Evolutionary conservation across 2,113 vertebrate genomes (phyloP), one percentile per base, ranked within the genome.

Genomic region (Cyphomyrus discorhynchus): DNA sequence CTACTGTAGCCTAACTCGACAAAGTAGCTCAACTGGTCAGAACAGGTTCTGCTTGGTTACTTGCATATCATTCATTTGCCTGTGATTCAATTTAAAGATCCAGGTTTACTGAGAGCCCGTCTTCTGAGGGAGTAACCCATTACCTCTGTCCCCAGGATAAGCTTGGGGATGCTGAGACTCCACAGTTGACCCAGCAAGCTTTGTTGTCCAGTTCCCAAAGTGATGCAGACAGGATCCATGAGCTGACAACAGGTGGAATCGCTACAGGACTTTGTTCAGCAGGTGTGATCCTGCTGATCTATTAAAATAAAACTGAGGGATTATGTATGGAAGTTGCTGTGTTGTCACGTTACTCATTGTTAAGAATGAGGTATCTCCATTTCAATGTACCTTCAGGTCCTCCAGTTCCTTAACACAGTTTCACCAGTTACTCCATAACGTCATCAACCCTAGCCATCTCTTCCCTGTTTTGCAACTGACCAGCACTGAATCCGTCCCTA

Each of bases 161-260:
- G 91, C 77, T 89, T 46, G 45, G 56, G 10, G 19, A 87, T 8
- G 49, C 47, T 1, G 31, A 39, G 50, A 19, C 85, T 35, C 13
- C 19, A 35, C n/a, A 53, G 50, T 31, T 27, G 4, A 47, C 19
- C 15, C 47, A 87, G 50, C 27, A 39, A 92, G 85, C 89, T 91
- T 92, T 45, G 17, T 27, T 31, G 13, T 47, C 50, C 47, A 9
- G 17, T 53, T 53, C 27, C 15, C 50, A 88, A 46, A 91, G 90
- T 46, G 95, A 94, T 91, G 94, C 94, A 31, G 91, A 94, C 24
- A 93, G 95, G 90, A 95, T 96, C 89, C 92, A 46, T 52, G 94
- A 96, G 86, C 74, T 96, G 47, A 95, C 94, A 94, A 83, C 95
- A 95, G 89, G 93, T 96, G 90, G 95, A 94, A 47, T 95, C 93